Percentiles rank a stretch among this genome's conserved stretches.
These are phyloP conservation scores for Dynastes hyllus DNA, from an alignment of 2,888 invertebrate genomes.

Conservation along the genomic window DNA sequence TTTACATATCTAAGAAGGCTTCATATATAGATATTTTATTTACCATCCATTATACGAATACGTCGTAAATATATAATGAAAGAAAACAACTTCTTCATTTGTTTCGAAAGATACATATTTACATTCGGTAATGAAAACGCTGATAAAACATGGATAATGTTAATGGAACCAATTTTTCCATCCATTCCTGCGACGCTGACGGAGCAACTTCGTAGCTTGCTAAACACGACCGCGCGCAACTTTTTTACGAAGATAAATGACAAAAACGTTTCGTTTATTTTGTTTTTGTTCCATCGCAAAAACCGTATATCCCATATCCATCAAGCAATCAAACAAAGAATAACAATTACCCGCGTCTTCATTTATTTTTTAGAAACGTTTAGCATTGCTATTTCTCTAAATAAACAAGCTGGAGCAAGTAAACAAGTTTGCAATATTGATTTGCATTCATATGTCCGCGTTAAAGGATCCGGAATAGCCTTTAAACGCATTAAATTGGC, in stretches of 20 bases:
- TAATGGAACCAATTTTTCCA: constrained; percentile 20
- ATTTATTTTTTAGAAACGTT: too few relatives aligned
- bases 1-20: too few relatives aligned
- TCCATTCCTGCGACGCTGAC: neutral
- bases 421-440: too few relatives aligned
- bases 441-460: too few relatives aligned
- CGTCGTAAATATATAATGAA: neutral
- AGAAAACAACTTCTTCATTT: constrained; percentile 9
- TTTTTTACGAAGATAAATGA: constrained; percentile 15
- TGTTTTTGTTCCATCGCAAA: constrained; percentile 10
- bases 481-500: too few relatives aligned
- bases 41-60: neutral
- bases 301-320: neutral
- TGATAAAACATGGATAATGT: neutral
- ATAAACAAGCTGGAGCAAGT: too few relatives aligned
- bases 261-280: neutral
- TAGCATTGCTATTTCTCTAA: too few relatives aligned
- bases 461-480: too few relatives aligned
- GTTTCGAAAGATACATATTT: constrained; percentile 13
- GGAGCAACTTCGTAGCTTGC: neutral
- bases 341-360: too few relatives aligned
- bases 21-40: too few relatives aligned
- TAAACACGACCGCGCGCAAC: neutral
- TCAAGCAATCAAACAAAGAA: neutral
- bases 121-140: constrained; percentile 17